Conservation (phyloP, 2,113 vertebrate genomes). For the Scophthalmus maximus region DNA sequence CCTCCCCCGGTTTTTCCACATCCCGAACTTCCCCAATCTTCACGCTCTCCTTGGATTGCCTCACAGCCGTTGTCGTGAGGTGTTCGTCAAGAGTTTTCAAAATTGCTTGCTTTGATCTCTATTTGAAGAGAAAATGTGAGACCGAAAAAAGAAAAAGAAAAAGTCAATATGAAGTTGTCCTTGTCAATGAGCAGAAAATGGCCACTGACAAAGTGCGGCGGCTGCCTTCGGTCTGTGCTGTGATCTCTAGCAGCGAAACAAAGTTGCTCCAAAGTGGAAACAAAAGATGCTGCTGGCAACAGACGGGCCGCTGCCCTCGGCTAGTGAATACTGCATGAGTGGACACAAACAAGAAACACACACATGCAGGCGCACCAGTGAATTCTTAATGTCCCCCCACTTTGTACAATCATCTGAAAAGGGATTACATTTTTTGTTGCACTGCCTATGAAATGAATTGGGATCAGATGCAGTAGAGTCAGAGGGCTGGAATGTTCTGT, state of each 20-base stretch:
- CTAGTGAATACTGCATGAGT: constrained; percentile 22
- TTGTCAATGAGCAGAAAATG: constrained; percentile 52
- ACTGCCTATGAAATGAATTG: constrained; percentile 27
- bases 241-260: constrained; percentile 40
- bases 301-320: constrained; percentile 11
- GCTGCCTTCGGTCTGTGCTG: constrained; percentile 48
- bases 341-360: constrained; percentile 27
- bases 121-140: not conserved
- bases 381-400: not conserved
- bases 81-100: constrained; percentile 28
- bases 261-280: constrained; percentile 42
- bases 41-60: constrained; percentile 17
- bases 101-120: constrained; percentile 13
- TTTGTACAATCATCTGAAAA: constrained; percentile 17
- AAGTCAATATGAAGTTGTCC: constrained; percentile 28
- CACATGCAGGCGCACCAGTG: not conserved
- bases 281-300: constrained; percentile 50
- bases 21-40: constrained; percentile 15
- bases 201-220: constrained; percentile 31
- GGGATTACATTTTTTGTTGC: constrained; percentile 4
- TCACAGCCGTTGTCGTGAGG: constrained; percentile 37
- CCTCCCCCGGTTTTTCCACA: constrained; percentile 1
- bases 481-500: constrained; percentile 62
- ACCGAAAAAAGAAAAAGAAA: not conserved
- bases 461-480: constrained; percentile 57